Evolutionary conservation across 2,888 invertebrate genomes (phyloP).

Genomic region (Clanis bilineata): DNA sequence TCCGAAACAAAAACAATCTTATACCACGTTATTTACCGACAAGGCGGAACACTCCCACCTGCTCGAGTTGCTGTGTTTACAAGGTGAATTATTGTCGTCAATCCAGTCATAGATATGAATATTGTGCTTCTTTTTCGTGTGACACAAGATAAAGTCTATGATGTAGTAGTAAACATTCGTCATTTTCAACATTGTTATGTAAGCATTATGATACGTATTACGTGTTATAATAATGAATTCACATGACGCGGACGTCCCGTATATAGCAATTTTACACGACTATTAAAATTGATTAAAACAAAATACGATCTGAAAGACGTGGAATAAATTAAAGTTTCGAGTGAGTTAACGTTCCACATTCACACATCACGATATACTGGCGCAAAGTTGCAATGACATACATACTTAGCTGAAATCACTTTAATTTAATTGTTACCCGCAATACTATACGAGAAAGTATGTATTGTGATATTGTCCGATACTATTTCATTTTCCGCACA

Average conservation of each 20-base stretch:
- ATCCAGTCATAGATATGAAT: conserved; percentile 41
- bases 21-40: not conserved
- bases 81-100: conserved; percentile 33
- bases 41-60: conserved; percentile 36
- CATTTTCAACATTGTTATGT: conserved; percentile 24
- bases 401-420: not conserved
- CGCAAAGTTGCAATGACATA: not conserved
- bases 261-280: not conserved
- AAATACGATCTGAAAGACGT: not conserved
- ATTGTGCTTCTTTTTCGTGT: conserved; percentile 34
- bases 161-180: conserved; percentile 37
- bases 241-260: not conserved
- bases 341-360: not conserved
- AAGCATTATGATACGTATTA: no score
- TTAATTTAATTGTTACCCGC: conserved; percentile 8
- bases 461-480: not conserved
- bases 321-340: not conserved
- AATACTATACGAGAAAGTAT: not conserved
- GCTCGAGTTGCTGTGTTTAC: conserved; percentile 37
- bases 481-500: not conserved
- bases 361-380: conserved; percentile 2
- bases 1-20: not conserved
- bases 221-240: not conserved
- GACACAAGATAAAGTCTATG: conserved; percentile 42
- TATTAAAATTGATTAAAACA: not conserved